Conservation (phyloP, 2,888 invertebrate genomes). For the Troglohyphantes excavatus region DNA sequence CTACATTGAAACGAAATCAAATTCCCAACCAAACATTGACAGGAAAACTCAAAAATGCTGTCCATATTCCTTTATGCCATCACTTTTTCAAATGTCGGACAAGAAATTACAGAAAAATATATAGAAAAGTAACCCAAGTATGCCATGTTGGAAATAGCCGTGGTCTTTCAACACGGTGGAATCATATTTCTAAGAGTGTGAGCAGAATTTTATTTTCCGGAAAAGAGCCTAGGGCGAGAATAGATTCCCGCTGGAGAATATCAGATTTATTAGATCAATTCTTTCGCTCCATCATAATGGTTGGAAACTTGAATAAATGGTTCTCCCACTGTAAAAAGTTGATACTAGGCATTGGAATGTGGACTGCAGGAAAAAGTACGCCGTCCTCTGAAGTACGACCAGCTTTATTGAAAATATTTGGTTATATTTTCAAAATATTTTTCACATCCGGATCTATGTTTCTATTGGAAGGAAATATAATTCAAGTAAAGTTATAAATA, state of each 20-base stretch:
- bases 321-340: conserved; percentile 15
- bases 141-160: background rate
- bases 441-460: no score
- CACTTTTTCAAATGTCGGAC: background rate
- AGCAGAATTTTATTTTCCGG: conserved; percentile 20
- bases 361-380: background rate
- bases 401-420: conserved; percentile 41
- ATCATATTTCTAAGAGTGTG: conserved; percentile 44
- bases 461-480: no score
- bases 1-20: background rate
- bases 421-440: background rate
- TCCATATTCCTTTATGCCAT: background rate
- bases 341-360: conserved; percentile 18
- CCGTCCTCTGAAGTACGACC: background rate
- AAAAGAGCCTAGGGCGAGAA: background rate
- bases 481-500: no score
- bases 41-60: background rate
- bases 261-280: conserved; percentile 53
- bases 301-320: conserved; percentile 40
- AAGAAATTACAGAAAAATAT: conserved; percentile 9
- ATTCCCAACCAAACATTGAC: background rate
- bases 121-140: background rate
- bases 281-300: conserved; percentile 48
- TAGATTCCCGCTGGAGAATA: conserved; percentile 23
- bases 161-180: conserved; percentile 11